A percentile compares a stretch with the other conserved stretches of the same genome.
Evolutionary conservation across 2,888 invertebrate genomes (phyloP).

Genomic region (Cephus nigrinus): DNA sequence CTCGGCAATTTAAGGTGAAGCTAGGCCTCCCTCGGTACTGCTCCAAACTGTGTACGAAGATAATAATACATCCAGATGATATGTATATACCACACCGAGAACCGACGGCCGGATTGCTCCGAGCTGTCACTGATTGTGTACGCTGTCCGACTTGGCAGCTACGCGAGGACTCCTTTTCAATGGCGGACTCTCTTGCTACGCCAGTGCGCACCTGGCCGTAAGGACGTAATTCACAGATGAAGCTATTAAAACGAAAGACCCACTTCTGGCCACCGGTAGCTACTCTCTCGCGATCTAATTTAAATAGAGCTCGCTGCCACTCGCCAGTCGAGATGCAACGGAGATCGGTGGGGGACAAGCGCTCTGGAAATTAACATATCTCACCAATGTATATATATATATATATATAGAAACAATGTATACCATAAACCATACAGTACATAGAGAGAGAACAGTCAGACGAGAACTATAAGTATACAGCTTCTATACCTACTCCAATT

Average conservation of each 20-base stretch:
- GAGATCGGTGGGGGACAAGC: slow-evolving; percentile 39
- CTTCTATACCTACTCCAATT: neutral
- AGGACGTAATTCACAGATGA: slow-evolving; percentile 40
- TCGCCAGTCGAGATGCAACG: slow-evolving; percentile 29
- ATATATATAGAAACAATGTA: no score
- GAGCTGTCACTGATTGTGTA: neutral
- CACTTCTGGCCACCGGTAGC: slow-evolving; percentile 6
- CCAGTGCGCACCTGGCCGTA: neutral
- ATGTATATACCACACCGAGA: neutral
- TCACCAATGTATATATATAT: slow-evolving; percentile 42
- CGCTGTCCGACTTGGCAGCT: slow-evolving; percentile 1
- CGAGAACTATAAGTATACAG: neutral
- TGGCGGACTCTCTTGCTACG: neutral
- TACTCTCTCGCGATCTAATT: slow-evolving; percentile 50
- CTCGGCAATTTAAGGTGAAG: neutral
- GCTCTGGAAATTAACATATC: slow-evolving; percentile 60
- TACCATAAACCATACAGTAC: neutral
- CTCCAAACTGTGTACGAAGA: neutral
- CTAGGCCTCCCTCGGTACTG: neutral
- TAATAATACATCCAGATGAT: neutral
- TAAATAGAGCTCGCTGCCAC: slow-evolving; percentile 49
- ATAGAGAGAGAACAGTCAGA: neutral
- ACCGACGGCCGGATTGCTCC: neutral
- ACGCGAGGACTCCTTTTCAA: neutral
- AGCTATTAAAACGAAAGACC: slow-evolving; percentile 42